Conservation (phyloP, 2,888 invertebrate species). For the Onchidella celtica region DNA sequence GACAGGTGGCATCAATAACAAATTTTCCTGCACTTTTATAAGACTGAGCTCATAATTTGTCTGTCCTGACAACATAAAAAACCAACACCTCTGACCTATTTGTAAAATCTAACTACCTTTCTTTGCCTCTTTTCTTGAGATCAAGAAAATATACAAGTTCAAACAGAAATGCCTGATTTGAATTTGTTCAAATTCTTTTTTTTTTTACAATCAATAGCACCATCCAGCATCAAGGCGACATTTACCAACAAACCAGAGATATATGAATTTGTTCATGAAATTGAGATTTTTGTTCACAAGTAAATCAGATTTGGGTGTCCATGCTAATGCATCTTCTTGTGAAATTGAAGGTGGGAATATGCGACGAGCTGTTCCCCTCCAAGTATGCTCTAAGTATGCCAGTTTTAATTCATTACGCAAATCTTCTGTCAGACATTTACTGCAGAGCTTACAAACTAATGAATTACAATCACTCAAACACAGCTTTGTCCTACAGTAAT, state of each 20-base stretch:
- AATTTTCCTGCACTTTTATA: too few relatives aligned
- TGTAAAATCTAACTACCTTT: too few relatives aligned
- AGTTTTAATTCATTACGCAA: constrained; percentile 84
- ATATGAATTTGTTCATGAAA: constrained; percentile 87
- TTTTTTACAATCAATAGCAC: constrained; percentile 86
- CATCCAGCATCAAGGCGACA: constrained; percentile 89
- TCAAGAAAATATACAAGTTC: too few relatives aligned
- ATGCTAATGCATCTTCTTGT: constrained; percentile 39
- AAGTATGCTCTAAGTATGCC: constrained; percentile 90
- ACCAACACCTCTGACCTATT: too few relatives aligned
- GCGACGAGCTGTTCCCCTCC: constrained; percentile 89
- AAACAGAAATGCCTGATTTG: too few relatives aligned
- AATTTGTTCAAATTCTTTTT: too few relatives aligned
- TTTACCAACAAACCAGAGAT: constrained; percentile 93
- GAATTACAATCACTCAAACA: constrained; percentile 83
- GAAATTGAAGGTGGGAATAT: constrained; percentile 86
- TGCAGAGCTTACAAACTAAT: constrained; percentile 87
- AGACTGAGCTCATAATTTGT: too few relatives aligned
- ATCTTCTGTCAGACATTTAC: constrained; percentile 86
- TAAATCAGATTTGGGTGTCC: constrained; percentile 63
- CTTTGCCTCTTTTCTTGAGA: too few relatives aligned
- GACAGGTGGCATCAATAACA: too few relatives aligned
- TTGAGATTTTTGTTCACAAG: constrained; percentile 81
- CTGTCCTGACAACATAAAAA: too few relatives aligned
- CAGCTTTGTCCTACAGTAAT: constrained; percentile 83